Evolutionary conservation across 2,888 invertebrate species (phyloP), one percentile per base, ranked within the genome.

Genomic region (Drosophila rubida): DNA sequence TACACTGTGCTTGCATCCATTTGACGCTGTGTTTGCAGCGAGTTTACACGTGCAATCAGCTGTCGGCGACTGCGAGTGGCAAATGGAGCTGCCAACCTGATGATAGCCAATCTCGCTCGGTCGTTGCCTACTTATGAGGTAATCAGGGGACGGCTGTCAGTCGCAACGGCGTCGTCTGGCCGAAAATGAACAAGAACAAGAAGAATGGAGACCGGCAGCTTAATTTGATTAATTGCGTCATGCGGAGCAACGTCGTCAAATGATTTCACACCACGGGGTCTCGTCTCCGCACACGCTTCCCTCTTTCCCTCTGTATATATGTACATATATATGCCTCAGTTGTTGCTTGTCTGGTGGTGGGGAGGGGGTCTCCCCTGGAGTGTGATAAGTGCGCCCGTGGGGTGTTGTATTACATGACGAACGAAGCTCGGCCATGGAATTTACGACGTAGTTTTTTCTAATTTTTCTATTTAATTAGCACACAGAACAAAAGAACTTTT

Each of bases 141-240:
- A 80, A 80, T 80, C 80, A 84, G 78, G 73, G 67, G 50, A 57
- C 53, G 23, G 27, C 35, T 50, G 54, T n/a, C 25, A 16, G 14
- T 8, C 9, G 45, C 48, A 51, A 41, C 16, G n/a, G 25, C 27
- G 25, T 42, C 13, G 74, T 57, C 54, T 61, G 61, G 8, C 22
- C 50, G 35, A 39, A 58, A 68, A 62, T 46, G 63, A 57, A 64
- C 62, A 53, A 62, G 63, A 57, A 64, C 62, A 53, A 62, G 65
- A 60, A 67, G 23, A 25, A 7, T 14, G 14, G n/a, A 55, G 60
- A 66, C 25, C 39, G 51, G 61, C 60, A 68, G 51, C 70, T 76
- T 89, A 88, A 85, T 87, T 89, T 85, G 83, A 85, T 87, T 85
- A 87, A 89, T 87, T 89, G 76, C 86, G 87, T 87, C 88, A 85